Evolutionary conservation across 2,888 invertebrate genomes (phyloP), one percentile per base, ranked within the genome.

Genomic region (Alloscopus bannaensis): DNA sequence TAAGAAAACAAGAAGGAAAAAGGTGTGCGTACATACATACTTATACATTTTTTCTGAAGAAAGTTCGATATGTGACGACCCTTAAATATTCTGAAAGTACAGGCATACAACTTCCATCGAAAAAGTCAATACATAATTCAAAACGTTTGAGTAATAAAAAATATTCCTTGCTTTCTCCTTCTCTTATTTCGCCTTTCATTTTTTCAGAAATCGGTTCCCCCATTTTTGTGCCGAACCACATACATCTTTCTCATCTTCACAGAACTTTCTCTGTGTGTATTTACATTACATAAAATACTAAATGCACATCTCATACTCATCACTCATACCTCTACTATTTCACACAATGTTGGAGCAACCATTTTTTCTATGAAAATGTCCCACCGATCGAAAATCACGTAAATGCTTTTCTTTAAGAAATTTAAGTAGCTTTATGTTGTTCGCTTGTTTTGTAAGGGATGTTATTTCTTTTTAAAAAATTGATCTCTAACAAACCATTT

Each of bases 71-170:
- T 60, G 36, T 60, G 18, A 60, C 3, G 55, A 55, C 24, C 55
- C 28, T 55, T 55, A 55, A 55, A 55, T 55, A 55, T 55, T 55
- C 62, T 20, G 42, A 42, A 64, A 64, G 62, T n/a, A n/a, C 42
- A 64, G n/a, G 28, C 18, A 59, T 22, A 36, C 29, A 69, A 57
- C 45, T 22, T 60, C 45, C 26, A 71, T 60, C 68, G 77, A 73
- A 73, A 82, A 80, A 82, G 82, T 82, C 82, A 82, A 82, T 82
- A 80, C 80, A 82, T 82, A 82, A 82, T 82, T 82, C 82, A 82
- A 73, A 80, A 80, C 78, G 71, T 71, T 78, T 73, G 55, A 75
- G 65, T 66, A 77, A 80, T 72, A 73, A 80, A 71, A 77, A 80
- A 80, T 80, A 66, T 72, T 81, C 68, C 55, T 29, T 40, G 69